phyloP scores from a whole-genome alignment of 2,797 vertebrate genomes.

The Avahi laniger region DNA sequence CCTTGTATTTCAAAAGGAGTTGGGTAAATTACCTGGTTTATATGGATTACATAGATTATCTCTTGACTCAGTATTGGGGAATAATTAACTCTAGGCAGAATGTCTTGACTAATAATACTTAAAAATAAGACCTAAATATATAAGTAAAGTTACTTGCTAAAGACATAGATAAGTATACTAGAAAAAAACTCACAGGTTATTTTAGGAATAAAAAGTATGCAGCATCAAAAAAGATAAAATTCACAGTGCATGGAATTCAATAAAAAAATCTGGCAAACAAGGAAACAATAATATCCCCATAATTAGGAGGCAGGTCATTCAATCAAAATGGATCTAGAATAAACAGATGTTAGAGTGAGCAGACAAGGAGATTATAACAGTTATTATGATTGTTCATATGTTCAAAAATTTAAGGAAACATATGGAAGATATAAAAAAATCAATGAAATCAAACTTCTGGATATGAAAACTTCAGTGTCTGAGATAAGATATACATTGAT shows the following conservation, averaged over 20 bases:
- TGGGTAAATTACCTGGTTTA: not conserved
- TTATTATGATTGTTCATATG: not conserved
- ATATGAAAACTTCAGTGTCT: not conserved
- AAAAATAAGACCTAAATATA: not conserved
- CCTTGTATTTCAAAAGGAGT: not conserved
- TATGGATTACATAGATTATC: too few relatives aligned
- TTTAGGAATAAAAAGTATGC: not conserved
- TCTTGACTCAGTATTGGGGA: not conserved
- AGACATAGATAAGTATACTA: not conserved
- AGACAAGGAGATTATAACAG: not conserved
- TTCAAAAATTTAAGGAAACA: not conserved
- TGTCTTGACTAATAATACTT: not conserved
- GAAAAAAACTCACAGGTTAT: not conserved
- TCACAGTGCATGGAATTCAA: not conserved
- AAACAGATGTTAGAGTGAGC: not conserved
- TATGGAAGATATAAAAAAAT: not conserved
- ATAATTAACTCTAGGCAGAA: not conserved
- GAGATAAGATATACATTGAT: not conserved
- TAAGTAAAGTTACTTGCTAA: not conserved
- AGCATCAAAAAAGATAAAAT: not conserved
- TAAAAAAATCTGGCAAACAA: not conserved
- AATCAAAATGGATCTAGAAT: not conserved
- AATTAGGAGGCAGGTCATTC: not conserved
- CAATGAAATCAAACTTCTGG: not conserved
- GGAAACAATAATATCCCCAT: not conserved